Evolutionary conservation across 2,888 invertebrate genomes (phyloP).

Genomic region (Cephus rjabovi): DNA sequence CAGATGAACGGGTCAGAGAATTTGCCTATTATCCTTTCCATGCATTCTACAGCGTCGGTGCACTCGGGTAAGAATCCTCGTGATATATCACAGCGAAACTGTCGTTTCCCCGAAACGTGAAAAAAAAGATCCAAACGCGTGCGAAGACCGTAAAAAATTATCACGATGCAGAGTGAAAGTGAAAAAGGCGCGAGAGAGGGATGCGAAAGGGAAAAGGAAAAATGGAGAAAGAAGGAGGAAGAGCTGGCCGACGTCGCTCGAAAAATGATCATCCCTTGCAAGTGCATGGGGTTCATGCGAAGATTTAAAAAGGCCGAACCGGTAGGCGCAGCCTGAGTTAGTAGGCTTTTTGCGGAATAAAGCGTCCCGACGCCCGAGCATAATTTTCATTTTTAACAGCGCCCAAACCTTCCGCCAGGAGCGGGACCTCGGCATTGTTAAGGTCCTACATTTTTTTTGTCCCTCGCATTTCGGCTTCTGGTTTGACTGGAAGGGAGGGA

Average conservation of each 20-base stretch:
- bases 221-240: neutral
- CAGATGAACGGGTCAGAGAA: neutral
- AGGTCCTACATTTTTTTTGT: neutral
- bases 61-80: neutral
- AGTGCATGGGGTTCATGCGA: conserved; percentile 36
- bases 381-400: conserved; percentile 28
- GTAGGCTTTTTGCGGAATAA: conserved; percentile 39
- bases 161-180: neutral
- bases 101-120: neutral
- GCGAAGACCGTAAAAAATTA: neutral
- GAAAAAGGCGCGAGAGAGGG: no score
- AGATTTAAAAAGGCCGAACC: conserved; percentile 43
- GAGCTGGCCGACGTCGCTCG: neutral
- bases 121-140: neutral
- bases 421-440: conserved; percentile 22
- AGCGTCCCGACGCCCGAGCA: conserved; percentile 31
- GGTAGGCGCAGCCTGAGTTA: conserved; percentile 37
- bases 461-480: neutral
- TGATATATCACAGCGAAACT: neutral
- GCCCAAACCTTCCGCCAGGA: neutral
- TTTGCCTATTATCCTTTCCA: neutral
- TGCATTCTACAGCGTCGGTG: neutral
- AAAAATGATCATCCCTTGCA: neutral
- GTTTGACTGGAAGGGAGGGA: neutral
- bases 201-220: neutral